Base-by-base conservation (phyloP, 1,140 invertebrate species). In the Penaeus chinensis region DNA sequence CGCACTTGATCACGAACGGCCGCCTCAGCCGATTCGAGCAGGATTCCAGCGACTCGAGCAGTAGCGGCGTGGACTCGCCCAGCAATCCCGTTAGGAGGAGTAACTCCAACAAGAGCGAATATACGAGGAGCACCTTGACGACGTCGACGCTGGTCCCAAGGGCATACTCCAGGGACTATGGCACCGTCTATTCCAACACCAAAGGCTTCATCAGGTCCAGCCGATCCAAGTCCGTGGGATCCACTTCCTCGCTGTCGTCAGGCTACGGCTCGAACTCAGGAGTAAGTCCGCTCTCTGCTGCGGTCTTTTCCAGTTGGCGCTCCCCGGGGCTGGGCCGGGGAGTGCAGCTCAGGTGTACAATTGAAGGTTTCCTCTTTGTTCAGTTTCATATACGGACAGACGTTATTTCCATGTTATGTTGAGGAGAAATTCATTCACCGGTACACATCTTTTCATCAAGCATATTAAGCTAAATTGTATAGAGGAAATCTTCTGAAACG, bases 171-270 rank as follows among this genome's bases (percentile, higher is more conserved):
- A 63, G 80, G n/a, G 76, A 85, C 76, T 85, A 85, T 76, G 60
- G 74, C 27, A 71, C 47, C 27, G 76, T 66, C 63, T 87, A 87
- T 79, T 37, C 66, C 85, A 42, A 42, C 65, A 62, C 65, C 78
- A 87, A 87, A 65, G 79, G 65, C 27, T 74, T 81, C 22, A 42
- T 79, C 65, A 87, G 79, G 85, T 54, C 85, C 66, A 63, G 65
- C 78, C 66, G 85, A 22, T 81, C 85, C 13, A 87, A 82, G 78
- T 87, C 85, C 24, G n/a, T 86, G 16, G 84, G 84, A 19, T 85
- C 84, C 24, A 69, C 62, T 4, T 71, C 65, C 65, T 83, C 82
- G 37, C 82, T 84, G 54, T 85, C 84, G 54, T 87, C 85, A 10
- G 85, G 85, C 65, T 87, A 87, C 54, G 78, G 85, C 4, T 85